phyloP scores from a whole-genome alignment of 2,888 invertebrate species.

The Drosophila acutilabella region DNA sequence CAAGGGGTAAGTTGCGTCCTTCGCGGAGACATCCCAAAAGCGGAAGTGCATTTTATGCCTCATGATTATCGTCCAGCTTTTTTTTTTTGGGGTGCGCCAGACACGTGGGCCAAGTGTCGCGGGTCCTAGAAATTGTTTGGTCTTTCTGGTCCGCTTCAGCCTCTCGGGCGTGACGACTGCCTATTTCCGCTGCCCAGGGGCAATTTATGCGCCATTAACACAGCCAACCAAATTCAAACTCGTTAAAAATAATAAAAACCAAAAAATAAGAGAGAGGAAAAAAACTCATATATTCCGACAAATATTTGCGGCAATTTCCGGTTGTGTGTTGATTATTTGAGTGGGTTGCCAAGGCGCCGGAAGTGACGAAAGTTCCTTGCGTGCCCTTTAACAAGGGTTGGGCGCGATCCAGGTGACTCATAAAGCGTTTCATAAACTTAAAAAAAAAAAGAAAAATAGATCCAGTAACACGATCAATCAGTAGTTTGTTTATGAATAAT shows the following conservation, averaged over 20 bases:
- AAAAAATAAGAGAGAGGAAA: neutral
- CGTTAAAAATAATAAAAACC: constrained; percentile 40
- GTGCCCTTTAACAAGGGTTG: neutral
- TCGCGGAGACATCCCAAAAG: constrained; percentile 37
- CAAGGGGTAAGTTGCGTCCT: constrained; percentile 45
- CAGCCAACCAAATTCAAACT: constrained; percentile 59
- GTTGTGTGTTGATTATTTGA: constrained; percentile 13
- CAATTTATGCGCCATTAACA: constrained; percentile 72
- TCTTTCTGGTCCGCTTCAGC: constrained; percentile 57
- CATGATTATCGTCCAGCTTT: constrained; percentile 68
- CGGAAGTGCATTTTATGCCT: constrained; percentile 80
- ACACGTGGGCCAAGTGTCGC: constrained; percentile 57
- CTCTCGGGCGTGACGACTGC: constrained; percentile 82
- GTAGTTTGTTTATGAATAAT: too few species aligned
- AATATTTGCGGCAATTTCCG: constrained; percentile 28
- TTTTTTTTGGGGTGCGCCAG: constrained; percentile 62
- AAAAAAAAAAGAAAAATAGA: too few species aligned
- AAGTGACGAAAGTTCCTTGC: constrained; percentile 18
- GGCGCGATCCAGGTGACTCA: constrained; percentile 4
- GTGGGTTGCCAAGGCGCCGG: constrained; percentile 38
- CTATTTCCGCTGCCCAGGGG: constrained; percentile 69
- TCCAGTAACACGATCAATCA: too few species aligned
- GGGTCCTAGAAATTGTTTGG: constrained; percentile 9
- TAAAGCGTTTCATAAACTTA: neutral
- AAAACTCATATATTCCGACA: constrained; percentile 31